Evolutionary conservation across 30 jellyfish, hydroid and myxozoan genomes (phyloP).

Genomic region (Nemopilema nomurai): DNA sequence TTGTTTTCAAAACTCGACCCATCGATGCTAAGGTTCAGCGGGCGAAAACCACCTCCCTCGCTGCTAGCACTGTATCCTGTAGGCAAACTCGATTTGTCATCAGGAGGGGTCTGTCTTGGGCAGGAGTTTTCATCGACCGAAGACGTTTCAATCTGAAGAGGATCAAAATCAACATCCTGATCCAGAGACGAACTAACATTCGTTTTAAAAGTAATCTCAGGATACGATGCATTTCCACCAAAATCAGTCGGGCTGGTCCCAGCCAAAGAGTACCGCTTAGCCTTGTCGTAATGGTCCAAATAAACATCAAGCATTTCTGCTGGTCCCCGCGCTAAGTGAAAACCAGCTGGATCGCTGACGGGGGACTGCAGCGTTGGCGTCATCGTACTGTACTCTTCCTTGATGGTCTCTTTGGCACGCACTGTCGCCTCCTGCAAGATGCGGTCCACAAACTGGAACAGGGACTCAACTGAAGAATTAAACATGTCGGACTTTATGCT

Average conservation of each 20-base stretch:
- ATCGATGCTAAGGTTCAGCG: not conserved
- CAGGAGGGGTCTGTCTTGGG: slow-evolving; percentile 20
- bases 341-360: slow-evolving; percentile 20
- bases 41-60: not conserved
- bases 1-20: not conserved
- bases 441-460: slow-evolving; percentile 54
- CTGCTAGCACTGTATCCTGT: not conserved
- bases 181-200: no score
- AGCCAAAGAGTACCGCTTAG: not conserved
- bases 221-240: not conserved
- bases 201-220: no score
- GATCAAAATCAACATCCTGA: slow-evolving; percentile 28
- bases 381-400: slow-evolving; percentile 29
- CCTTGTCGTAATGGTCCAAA: not conserved
- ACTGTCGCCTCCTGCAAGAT: slow-evolving; percentile 58
- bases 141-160: slow-evolving; percentile 54
- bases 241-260: not conserved
- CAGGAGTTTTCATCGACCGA: slow-evolving; percentile 56
- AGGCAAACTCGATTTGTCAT: not conserved
- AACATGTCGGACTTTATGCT: slow-evolving; percentile 1
- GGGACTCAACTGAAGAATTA: slow-evolving; percentile 47
- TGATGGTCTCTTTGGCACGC: slow-evolving; percentile 35
- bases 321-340: slow-evolving; percentile 25
- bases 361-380: not conserved
- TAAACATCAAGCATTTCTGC: slow-evolving; percentile 52